Base-by-base conservation (phyloP, 2,888 invertebrate species). In the Leptothorax acervorum region DNA sequence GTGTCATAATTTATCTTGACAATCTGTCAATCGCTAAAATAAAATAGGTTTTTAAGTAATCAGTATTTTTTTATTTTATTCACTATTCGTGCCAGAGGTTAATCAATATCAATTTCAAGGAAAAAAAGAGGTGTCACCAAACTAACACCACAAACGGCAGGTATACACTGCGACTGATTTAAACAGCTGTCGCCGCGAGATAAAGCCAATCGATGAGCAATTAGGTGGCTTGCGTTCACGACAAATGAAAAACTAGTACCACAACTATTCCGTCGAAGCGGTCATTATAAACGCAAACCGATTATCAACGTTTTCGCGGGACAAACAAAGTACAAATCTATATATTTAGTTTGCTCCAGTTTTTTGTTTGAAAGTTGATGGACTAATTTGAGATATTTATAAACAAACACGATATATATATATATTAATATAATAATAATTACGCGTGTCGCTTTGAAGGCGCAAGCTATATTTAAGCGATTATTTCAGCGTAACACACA, bases 141-240 rank as follows among this genome's bases (percentile, higher is more conserved):
- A 62, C 28, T 18, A 23, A 66, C 28, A 42, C 15, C 39, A n/a
- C 9, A 78, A 42, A 66, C 9, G 15, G 5, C 55, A 76, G 12
- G 15, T 66, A 68, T 23, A 18, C 28, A 66, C 31, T n/a, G 48
- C 18, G 35, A 39, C n/a, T 68, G 68, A 70, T 79, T 83, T 83
- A 83, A 79, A 68, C 78, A 83, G 55, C 53, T 70, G 81, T 55
- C 65, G 53, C 57, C 42, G 53, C 28, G 53, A 86, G 85, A 81
- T 81, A 86, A 73, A 73, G 55, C 53, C 83, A 60, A 83, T 88
- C 85, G 82, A 86, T 88, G 53, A 42, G 65, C 65, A 85, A 88
- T 88, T 85, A 86, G 55, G n/a, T 18, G 28, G 6, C 8, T 53
- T 42, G 15, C 53, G 65, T 66, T 65, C 60, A 51, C 53, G 51